A percentile compares a stretch with the other conserved stretches of the same genome.
Evolutionary conservation across 1,140 invertebrate species (phyloP).

Genomic region (Heterodera carotae): DNA sequence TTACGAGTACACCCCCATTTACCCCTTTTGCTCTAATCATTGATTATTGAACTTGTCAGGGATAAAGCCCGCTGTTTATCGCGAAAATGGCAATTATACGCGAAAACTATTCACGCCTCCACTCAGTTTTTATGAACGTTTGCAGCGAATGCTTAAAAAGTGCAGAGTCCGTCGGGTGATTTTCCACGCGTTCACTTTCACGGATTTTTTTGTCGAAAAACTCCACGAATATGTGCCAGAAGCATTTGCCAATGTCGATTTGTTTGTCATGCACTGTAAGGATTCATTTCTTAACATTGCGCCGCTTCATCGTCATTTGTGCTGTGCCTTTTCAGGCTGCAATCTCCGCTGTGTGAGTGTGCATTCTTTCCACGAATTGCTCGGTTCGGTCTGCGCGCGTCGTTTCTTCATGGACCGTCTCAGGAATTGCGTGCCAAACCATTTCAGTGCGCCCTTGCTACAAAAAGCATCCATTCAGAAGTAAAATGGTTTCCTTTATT

Average conservation of each 20-base stretch:
- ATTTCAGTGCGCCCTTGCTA: conserved; percentile 22
- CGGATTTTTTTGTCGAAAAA: conserved; percentile 40
- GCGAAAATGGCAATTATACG: conserved; percentile 12
- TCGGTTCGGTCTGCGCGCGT: background rate
- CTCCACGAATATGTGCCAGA: conserved; percentile 21
- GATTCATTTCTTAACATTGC: background rate
- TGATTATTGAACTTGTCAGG: no score
- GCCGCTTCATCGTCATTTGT: background rate
- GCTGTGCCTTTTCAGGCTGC: conserved; percentile 14
- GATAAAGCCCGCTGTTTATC: background rate
- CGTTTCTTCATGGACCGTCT: conserved; percentile 29
- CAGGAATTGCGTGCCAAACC: conserved; percentile 22
- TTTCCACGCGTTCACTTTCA: conserved; percentile 36
- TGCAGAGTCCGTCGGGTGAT: conserved; percentile 28
- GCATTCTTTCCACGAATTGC: conserved; percentile 25
- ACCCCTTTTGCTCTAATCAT: no score
- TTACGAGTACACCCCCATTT: no score
- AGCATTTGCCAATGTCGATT: background rate
- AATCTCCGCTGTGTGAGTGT: conserved; percentile 23
- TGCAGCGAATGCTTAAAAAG: conserved; percentile 26
- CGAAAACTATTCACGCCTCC: conserved; percentile 41
- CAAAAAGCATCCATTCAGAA: conserved; percentile 20
- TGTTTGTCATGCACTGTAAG: conserved; percentile 21
- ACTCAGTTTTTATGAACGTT: conserved; percentile 33
- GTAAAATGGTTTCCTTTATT: conserved; percentile 20